Conservation (phyloP, 2,113 vertebrate genomes). For the Pionites leucogaster region DNA sequence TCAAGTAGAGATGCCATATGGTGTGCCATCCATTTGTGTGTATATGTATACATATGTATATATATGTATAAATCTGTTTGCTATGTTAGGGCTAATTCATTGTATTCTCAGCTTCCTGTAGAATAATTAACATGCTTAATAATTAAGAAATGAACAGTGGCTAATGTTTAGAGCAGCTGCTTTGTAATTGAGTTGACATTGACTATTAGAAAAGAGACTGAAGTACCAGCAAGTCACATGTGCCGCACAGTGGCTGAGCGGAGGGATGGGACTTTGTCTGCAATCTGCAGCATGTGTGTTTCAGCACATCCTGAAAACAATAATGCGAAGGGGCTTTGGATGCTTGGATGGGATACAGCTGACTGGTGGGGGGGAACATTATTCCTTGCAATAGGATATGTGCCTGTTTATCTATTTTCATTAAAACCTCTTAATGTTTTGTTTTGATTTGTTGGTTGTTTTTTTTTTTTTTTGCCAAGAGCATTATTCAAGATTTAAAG, state of each 20-base stretch:
- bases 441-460: background rate
- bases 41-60: background rate
- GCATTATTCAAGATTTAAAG: constrained; percentile 99
- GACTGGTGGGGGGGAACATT: background rate
- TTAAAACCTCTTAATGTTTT: background rate
- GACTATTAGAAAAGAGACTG: background rate
- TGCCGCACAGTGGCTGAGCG: background rate
- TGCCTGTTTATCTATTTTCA: background rate
- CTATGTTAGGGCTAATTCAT: background rate
- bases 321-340: background rate
- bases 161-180: constrained; percentile 23
- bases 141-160: background rate
- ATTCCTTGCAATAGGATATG: fast-evolving
- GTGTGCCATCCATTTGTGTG: background rate
- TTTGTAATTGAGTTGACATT: background rate
- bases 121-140: background rate
- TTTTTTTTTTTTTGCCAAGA: constrained; percentile 74
- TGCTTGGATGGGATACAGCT: background rate
- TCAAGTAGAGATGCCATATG: background rate
- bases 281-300: background rate
- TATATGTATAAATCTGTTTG: background rate
- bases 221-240: background rate
- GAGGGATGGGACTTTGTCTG: background rate
- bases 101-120: background rate
- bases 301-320: background rate